Conservation (phyloP, 1,140 invertebrate genomes). For the Trissolcus basalis region DNA sequence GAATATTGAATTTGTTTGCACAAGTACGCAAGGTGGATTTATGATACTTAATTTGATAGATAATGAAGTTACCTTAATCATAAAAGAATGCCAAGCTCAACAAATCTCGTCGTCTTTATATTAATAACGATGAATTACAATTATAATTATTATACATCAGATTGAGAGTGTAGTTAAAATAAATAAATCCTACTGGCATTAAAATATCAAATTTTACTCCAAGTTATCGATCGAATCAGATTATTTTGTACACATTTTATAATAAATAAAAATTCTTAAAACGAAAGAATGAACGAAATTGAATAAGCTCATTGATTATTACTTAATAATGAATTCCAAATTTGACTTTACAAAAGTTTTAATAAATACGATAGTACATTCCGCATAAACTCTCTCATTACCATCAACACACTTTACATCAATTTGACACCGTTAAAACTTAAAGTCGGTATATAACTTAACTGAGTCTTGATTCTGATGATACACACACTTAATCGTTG, state of each 20-base stretch:
- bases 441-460: not conserved
- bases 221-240: too few relatives aligned
- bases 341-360: slow-evolving; percentile 7
- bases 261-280: too few relatives aligned
- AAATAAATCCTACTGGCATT: not conserved
- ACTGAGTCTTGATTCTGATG: not conserved
- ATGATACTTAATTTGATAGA: slow-evolving; percentile 3
- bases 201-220: not conserved
- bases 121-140: slow-evolving; percentile 5
- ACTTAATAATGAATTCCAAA: not conserved
- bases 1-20: slow-evolving; percentile 3
- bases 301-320: too few relatives aligned
- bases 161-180: not conserved
- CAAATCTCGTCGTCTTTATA: not conserved
- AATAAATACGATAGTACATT: not conserved
- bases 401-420: not conserved
- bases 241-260: too few relatives aligned
- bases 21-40: not conserved
- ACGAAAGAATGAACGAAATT: too few relatives aligned
- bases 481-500: not conserved
- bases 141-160: not conserved
- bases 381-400: not conserved
- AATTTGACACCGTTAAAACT: slow-evolving; percentile 3
- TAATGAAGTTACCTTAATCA: slow-evolving; percentile 3
- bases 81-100: not conserved